Conservation (phyloP, 2,113 vertebrate genomes). For the Miniopterus natalensis region DNA sequence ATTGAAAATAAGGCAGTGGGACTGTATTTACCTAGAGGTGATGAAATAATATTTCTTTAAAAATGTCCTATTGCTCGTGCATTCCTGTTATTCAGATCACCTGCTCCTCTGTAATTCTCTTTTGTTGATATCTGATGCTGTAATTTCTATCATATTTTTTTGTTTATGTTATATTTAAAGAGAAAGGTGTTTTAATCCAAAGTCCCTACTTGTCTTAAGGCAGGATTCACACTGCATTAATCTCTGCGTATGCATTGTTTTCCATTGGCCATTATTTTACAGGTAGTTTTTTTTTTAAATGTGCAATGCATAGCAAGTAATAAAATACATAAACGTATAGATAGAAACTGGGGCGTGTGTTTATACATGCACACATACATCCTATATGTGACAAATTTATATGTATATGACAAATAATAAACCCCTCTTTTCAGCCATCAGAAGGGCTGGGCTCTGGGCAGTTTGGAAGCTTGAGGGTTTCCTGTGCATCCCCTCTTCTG, state of each 20-base stretch:
- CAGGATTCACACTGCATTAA: background rate
- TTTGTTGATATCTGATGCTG: background rate
- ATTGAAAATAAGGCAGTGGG: no score
- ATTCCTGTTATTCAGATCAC: background rate
- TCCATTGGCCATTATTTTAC: background rate
- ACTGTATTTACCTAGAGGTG: background rate
- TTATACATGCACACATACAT: background rate
- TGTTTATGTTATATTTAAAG: background rate
- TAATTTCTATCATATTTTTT: background rate
- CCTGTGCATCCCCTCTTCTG: background rate
- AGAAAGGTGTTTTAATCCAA: background rate
- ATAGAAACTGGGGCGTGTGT: background rate
- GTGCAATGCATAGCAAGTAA: background rate
- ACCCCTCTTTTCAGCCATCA: background rate
- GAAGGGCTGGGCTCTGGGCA: background rate
- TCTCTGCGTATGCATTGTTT: background rate
- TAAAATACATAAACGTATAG: background rate
- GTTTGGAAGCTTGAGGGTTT: background rate
- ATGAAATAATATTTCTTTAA: background rate
- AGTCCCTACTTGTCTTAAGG: background rate
- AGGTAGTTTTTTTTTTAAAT: no score
- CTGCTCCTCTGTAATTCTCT: background rate
- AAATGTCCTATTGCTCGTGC: background rate
- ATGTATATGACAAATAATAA: background rate
- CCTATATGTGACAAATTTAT: background rate